A percentile compares a stretch with the other conserved stretches of the same genome.
phyloP scores from a whole-genome alignment of 1,140 invertebrate species.

The Sinella curviseta region DNA sequence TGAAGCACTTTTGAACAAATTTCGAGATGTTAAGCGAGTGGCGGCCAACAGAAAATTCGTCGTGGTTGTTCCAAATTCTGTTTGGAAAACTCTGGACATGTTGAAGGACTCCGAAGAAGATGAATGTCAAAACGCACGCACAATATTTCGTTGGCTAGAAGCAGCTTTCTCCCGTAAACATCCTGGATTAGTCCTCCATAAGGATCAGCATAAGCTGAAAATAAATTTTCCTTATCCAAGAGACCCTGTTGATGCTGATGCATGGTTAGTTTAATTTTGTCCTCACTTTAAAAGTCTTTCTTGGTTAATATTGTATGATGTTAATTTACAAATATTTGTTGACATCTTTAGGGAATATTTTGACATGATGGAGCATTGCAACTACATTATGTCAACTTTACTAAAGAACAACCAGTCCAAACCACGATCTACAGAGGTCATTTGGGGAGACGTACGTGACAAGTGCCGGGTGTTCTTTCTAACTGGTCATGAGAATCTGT shows the following conservation, averaged over 20 bases:
- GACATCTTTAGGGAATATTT: slow-evolving; percentile 37
- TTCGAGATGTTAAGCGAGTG: slow-evolving; percentile 34
- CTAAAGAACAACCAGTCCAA: slow-evolving; percentile 4
- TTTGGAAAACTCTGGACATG: slow-evolving; percentile 34
- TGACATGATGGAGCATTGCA: slow-evolving; percentile 43
- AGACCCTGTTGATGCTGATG: background rate
- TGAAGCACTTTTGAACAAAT: slow-evolving; percentile 33
- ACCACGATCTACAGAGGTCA: slow-evolving; percentile 27
- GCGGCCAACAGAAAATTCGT: slow-evolving; percentile 39
- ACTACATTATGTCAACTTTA: slow-evolving; percentile 24
- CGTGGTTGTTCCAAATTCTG: slow-evolving; percentile 39
- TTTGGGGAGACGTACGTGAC: slow-evolving; percentile 44
- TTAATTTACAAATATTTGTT: slow-evolving; percentile 6
- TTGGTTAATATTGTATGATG: slow-evolving; percentile 23
- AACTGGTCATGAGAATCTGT: slow-evolving; percentile 38
- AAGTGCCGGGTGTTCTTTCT: slow-evolving; percentile 43
- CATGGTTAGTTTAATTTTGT: background rate
- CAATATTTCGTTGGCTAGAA: slow-evolving; percentile 40
- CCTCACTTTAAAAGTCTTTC: background rate
- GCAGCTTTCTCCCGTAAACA: slow-evolving; percentile 17
- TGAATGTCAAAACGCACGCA: slow-evolving; percentile 32
- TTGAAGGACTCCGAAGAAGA: slow-evolving; percentile 38
- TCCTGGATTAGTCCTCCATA: slow-evolving; percentile 24
- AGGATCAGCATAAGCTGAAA: slow-evolving; percentile 3
- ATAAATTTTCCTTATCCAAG: slow-evolving; percentile 2